A percentile compares a stretch with the other conserved stretches of the same genome.
These are phyloP conservation scores for Thereva unica DNA, from an alignment of 2,888 invertebrate species.

Conservation along the genomic window DNA sequence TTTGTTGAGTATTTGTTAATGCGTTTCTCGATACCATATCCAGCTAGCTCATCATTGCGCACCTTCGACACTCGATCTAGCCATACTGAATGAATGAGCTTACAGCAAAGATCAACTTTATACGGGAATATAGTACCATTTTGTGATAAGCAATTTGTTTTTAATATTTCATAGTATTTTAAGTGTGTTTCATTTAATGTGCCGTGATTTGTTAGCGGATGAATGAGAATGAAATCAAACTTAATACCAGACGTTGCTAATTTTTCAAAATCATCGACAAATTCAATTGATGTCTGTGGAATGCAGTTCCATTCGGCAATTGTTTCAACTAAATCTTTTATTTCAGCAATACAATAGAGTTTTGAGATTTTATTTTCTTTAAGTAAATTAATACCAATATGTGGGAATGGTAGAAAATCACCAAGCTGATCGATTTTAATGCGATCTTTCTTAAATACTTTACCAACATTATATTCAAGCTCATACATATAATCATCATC, in stretches of 20 bases:
- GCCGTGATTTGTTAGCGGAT: slow-evolving; percentile 39
- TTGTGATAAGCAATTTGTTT: slow-evolving; percentile 17
- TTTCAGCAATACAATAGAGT: slow-evolving; percentile 36
- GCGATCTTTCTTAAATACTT: slow-evolving; percentile 30
- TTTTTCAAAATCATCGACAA: slow-evolving; percentile 37
- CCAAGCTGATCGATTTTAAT: slow-evolving; percentile 28
- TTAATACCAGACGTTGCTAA: slow-evolving; percentile 16
- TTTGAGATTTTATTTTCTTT: slow-evolving; percentile 39
- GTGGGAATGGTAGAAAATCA: slow-evolving; percentile 41
- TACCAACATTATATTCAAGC: slow-evolving; percentile 39
- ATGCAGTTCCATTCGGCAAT: slow-evolving; percentile 40
- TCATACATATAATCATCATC: slow-evolving; percentile 41
- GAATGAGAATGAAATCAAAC: slow-evolving; percentile 40
- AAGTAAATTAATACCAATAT: slow-evolving; percentile 41
- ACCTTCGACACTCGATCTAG: slow-evolving; percentile 36
- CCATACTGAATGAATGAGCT: slow-evolving; percentile 40
- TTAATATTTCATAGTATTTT: slow-evolving; percentile 37
- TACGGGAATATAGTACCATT: slow-evolving; percentile 39
- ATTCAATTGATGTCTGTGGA: slow-evolving; percentile 30
- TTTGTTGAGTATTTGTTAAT: slow-evolving; percentile 39
- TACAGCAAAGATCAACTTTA: slow-evolving; percentile 38
- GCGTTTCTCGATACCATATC: slow-evolving; percentile 26
- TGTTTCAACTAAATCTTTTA: slow-evolving; percentile 30
- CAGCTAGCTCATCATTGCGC: slow-evolving; percentile 20
- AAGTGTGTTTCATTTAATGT: slow-evolving; percentile 37